Evolutionary conservation across 2,797 vertebrate species (phyloP), one percentile per base, ranked within the genome.

Genomic region (Galago senegalensis): DNA sequence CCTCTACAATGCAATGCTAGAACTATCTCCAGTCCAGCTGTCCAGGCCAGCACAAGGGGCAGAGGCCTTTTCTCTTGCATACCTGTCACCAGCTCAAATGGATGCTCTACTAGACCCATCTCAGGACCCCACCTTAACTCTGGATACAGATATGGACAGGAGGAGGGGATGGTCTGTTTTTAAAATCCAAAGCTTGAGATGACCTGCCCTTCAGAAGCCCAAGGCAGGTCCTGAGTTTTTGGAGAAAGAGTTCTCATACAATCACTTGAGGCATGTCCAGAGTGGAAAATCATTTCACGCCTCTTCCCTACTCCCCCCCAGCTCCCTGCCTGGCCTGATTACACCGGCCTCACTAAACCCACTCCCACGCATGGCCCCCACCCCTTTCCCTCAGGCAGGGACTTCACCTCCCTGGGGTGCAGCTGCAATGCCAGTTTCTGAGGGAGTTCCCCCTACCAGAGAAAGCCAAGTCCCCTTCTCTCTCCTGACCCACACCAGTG

Each of bases 151-250:
- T 53, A 49, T 34, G 69, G 9, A 65, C 72, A 37, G 31, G 77
- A 27, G 5, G n/a, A 4, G 49, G 49, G 49, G 14, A 60, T 4
- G 23, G 69, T 75, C 20, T 60, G 67, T 63, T 92, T 75, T 58
- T 86, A 77, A 56, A 93, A 49, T 37, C 56, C 61, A 56, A 82
- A 97, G 67, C 63, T 60, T 40, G 21, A 88, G 23, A 40, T 87
- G 84, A 63, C 53, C 29, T 56, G 25, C 40, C 75, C 49, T 87
- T 67, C 63, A 75, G 53, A 77, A 93, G 69, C 29, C 69, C 89
- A 76, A n/a, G 77, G 56, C 69, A 72, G 43, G 75, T 75, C 56
- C 85, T 49, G 53, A 90, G 63, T 60, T 49, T 80, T 63, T 40
- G 65, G n/a, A 63, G 25, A 49, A 86, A 46, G 25, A 80, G 56